Percentiles rank a stretch among this genome's conserved stretches.
phyloP scores from a whole-genome alignment of 2,888 invertebrate species.

The Cantharis rustica region DNA sequence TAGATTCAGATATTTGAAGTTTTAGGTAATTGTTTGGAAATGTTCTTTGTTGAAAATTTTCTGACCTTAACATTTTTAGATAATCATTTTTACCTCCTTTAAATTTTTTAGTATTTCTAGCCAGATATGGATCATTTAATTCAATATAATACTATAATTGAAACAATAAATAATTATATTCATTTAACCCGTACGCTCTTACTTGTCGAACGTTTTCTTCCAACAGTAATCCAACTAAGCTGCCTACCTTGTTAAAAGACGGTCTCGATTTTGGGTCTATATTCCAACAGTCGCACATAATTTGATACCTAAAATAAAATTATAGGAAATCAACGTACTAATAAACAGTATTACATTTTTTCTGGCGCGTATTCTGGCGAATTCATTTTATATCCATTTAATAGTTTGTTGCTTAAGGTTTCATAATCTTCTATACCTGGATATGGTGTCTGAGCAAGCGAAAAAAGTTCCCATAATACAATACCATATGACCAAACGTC shows the following conservation, averaged over 20 bases:
- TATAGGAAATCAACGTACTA: not conserved
- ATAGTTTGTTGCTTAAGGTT: constrained; percentile 71
- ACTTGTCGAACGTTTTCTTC: not conserved
- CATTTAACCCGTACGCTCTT: not conserved
- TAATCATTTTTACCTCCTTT: not conserved
- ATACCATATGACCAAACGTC: constrained; percentile 95
- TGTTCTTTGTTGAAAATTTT: too few species aligned
- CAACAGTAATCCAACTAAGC: not conserved
- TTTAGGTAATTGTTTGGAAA: too few species aligned
- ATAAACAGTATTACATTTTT: constrained; percentile 64
- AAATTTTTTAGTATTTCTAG: not conserved
- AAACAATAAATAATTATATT: not conserved
- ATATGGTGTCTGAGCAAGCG: constrained; percentile 84
- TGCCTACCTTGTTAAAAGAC: not conserved
- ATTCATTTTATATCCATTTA: constrained; percentile 87
- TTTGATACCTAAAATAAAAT: constrained; percentile 45
- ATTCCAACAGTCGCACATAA: not conserved
- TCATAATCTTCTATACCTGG: constrained; percentile 80
- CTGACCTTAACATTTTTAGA: not conserved
- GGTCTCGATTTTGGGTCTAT: not conserved
- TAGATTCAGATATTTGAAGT: too few species aligned
- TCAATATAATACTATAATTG: not conserved
- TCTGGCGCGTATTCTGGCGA: constrained; percentile 83
- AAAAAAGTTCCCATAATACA: constrained; percentile 89
- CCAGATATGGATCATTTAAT: not conserved